A percentile compares a stretch with the other conserved stretches of the same genome.
Evolutionary conservation across 2,888 invertebrate genomes (phyloP).

Genomic region (Rhagium mordax): DNA sequence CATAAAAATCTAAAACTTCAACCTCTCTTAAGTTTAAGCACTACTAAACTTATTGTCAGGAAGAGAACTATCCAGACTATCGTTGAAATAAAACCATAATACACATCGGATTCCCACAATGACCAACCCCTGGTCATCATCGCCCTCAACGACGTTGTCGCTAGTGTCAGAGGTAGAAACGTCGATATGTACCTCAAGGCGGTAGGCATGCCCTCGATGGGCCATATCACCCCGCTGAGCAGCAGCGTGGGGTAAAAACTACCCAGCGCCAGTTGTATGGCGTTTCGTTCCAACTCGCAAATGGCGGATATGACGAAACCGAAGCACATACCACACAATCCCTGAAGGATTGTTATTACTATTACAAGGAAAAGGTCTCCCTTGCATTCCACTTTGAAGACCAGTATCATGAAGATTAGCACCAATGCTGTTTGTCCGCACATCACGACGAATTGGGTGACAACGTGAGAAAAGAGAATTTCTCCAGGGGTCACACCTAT

Average conservation of each 20-base stretch:
- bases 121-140: slow-evolving; percentile 92
- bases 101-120: slow-evolving; percentile 85
- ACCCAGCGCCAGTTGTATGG: slow-evolving; percentile 93
- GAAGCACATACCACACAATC: slow-evolving; percentile 96
- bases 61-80: slow-evolving; percentile 89
- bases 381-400: slow-evolving; percentile 91
- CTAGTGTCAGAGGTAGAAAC: slow-evolving; percentile 89
- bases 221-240: slow-evolving; percentile 95
- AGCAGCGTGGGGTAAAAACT: slow-evolving; percentile 96
- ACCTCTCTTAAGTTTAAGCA: slow-evolving; percentile 81
- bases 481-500: slow-evolving; percentile 91
- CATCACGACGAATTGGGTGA: slow-evolving; percentile 96
- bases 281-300: slow-evolving; percentile 92
- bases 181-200: slow-evolving; percentile 85
- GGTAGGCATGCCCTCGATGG: slow-evolving; percentile 93
- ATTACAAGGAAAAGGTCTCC: slow-evolving; percentile 91
- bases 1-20: slow-evolving; percentile 46
- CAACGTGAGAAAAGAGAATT: slow-evolving; percentile 93
- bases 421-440: slow-evolving; percentile 94
- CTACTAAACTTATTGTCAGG: slow-evolving; percentile 84
- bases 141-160: slow-evolving; percentile 91
- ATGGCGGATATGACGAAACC: slow-evolving; percentile 95
- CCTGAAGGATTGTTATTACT: slow-evolving; percentile 89
- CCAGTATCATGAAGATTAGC: slow-evolving; percentile 91
- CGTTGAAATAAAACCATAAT: slow-evolving; percentile 90